Conservation (phyloP, 2,797 vertebrate species). For the Acipenser ruthenus region DNA sequence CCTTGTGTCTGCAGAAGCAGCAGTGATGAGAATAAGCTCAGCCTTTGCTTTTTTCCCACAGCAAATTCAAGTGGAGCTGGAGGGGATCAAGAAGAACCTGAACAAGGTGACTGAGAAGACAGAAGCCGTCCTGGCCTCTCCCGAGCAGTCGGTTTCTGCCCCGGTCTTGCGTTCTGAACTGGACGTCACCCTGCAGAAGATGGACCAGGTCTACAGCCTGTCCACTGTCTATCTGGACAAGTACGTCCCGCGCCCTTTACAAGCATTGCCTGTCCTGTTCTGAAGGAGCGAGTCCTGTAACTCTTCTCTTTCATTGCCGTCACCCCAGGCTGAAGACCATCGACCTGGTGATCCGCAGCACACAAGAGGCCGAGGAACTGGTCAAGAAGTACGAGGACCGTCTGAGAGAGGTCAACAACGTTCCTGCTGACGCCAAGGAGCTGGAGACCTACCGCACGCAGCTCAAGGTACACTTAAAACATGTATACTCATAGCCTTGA, state of each 20-base stretch:
- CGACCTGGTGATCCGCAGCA: constrained; percentile 84
- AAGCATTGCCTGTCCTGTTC: background rate
- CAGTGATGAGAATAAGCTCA: no score
- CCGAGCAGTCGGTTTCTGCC: constrained; percentile 57
- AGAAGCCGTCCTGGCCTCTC: constrained; percentile 63
- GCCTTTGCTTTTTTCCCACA: constrained; percentile 27
- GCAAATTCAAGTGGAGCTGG: constrained; percentile 79
- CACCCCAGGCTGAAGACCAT: constrained; percentile 82
- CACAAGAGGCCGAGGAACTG: constrained; percentile 79
- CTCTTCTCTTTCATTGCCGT: background rate
- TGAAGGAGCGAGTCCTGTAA: no score
- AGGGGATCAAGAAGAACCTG: constrained; percentile 75
- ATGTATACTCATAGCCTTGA: no score
- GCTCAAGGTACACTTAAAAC: constrained; percentile 68
- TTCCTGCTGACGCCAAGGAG: constrained; percentile 71
- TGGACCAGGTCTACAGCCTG: constrained; percentile 82
- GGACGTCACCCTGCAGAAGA: constrained; percentile 84
- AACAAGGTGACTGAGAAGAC: constrained; percentile 69
- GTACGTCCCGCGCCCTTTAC: constrained; percentile 47
- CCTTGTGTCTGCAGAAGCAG: no score
- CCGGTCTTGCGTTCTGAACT: constrained; percentile 82
- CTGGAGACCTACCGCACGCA: constrained; percentile 75
- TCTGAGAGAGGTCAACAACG: constrained; percentile 77
- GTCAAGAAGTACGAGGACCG: constrained; percentile 78
- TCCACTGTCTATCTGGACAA: constrained; percentile 90